Base-by-base conservation (phyloP, 2,797 vertebrate species). In the Rhodeus uyekii region DNA sequence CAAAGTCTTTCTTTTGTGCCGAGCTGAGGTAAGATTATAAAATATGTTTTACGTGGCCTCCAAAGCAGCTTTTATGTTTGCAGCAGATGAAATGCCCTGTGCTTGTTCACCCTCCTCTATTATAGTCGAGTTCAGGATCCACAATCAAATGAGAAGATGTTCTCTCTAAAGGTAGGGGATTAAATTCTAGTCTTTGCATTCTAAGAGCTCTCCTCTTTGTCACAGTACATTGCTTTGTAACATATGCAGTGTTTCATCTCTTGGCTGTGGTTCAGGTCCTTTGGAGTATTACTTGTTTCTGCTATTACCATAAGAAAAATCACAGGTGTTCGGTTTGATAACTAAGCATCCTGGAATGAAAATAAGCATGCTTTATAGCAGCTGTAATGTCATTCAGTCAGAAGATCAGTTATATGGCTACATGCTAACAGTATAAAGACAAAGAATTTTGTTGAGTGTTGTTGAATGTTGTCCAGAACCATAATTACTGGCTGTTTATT, bases 231-330 rank as follows among this genome's bases (percentile, higher is more conserved):
- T 68, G 64, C 76, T 85, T 73, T 65, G 60, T 74, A 82, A 74
- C 75, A 82, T 85, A 82, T 82, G 68, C 67, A 68, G 55, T n/a
- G 65, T 78, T 85, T 81, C 58, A 72, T 85, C 24, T 82, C n/a
- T 34, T 39, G 24, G 60, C 34, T 82, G 13, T 60, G 48, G 60
- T 44, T 69, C 67, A 64, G 67, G 58, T 53, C n/a, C 16, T 83
- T 53, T 78, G 27, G 27, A 78, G 68, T 78, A 53, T 83, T 39
- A 71, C 67, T 63, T 72, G 36, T 48, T 64, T 50, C 53, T 63
- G 12, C 13, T 8, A 71, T 71, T 69, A 72, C 10, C 64, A 60
- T 69, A 63, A 69, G 53, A 38, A 36, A 29, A 60, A 71, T 71
- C 34, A 50, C 74, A 83, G 39, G 29, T 71, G 39, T 48, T 60